Percentiles rank a stretch among this genome's conserved stretches.
phyloP scores from a whole-genome alignment of 2,888 invertebrate species.

The Dromius quadrimaculatus region DNA sequence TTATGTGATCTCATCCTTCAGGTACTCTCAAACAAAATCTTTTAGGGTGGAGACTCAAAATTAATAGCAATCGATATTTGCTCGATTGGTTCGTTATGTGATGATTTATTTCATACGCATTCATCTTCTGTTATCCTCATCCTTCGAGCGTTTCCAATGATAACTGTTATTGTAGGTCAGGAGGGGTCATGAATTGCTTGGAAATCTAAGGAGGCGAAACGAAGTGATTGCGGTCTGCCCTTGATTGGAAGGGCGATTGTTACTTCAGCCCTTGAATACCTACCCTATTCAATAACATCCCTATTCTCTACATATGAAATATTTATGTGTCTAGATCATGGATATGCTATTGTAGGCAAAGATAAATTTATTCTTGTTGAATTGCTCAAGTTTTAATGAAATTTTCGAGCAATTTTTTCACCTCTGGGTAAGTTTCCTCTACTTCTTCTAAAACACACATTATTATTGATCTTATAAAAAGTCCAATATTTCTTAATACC shows the following conservation, averaged over 20 bases:
- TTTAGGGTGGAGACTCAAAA: too few relatives aligned
- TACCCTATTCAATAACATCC: conserved; percentile 11
- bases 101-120: too few relatives aligned
- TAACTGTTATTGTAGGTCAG: conserved; percentile 22
- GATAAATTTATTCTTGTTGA: conserved; percentile 1
- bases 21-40: too few relatives aligned
- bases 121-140: too few relatives aligned
- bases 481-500: conserved; percentile 6
- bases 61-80: too few relatives aligned
- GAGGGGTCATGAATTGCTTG: conserved; percentile 15
- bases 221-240: conserved; percentile 14
- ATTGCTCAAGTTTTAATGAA: too few relatives aligned
- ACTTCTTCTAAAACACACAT: conserved; percentile 5
- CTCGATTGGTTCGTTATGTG: too few relatives aligned
- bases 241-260: conserved; percentile 16
- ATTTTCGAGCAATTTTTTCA: too few relatives aligned
- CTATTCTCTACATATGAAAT: conserved; percentile 18
- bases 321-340: conserved; percentile 24
- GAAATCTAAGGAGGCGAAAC: conserved; percentile 9
- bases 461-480: neutral
- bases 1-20: too few relatives aligned
- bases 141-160: too few relatives aligned
- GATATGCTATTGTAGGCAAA: conserved; percentile 7
- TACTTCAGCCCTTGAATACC: conserved; percentile 13
- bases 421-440: too few relatives aligned